phyloP scores from a whole-genome alignment of 2,888 invertebrate species.

The Chrysolina haemoptera region DNA sequence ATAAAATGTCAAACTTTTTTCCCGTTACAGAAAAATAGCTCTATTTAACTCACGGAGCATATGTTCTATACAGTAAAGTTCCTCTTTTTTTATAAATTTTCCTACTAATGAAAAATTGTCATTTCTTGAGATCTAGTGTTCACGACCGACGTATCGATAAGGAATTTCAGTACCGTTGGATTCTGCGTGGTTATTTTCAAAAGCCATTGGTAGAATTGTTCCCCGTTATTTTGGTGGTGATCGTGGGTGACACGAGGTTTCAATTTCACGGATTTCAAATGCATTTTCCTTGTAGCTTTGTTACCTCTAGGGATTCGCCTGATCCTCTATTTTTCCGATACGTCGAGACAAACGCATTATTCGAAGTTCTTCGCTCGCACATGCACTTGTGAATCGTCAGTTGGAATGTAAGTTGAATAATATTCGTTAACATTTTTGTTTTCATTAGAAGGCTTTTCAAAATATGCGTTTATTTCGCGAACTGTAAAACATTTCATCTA shows the following conservation, averaged over 20 bases:
- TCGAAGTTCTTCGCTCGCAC: slow-evolving; percentile 10
- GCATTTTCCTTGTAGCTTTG: slow-evolving; percentile 49
- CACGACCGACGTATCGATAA: slow-evolving; percentile 11
- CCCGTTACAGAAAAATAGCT: too few relatives aligned
- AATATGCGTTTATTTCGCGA: not conserved
- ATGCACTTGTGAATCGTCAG: slow-evolving; percentile 14
- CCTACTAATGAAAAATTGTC: not conserved
- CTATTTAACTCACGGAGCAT: too few relatives aligned
- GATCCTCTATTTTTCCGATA: slow-evolving; percentile 34
- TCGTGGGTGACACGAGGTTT: slow-evolving; percentile 33
- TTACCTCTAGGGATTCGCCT: slow-evolving; percentile 37
- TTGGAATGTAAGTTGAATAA: slow-evolving; percentile 6
- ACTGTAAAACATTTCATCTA: too few relatives aligned
- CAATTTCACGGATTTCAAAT: slow-evolving; percentile 49
- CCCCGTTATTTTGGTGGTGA: slow-evolving; percentile 28
- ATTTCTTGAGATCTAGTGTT: not conserved
- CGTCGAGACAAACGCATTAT: slow-evolving; percentile 26
- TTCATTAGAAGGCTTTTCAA: not conserved
- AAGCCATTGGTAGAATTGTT: slow-evolving; percentile 37
- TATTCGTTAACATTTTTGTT: not conserved
- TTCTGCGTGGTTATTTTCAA: slow-evolving; percentile 34
- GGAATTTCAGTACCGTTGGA: slow-evolving; percentile 13
- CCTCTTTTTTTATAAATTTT: not conserved
- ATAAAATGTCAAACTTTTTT: too few relatives aligned
- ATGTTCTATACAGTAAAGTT: not conserved